Percentiles rank a stretch among this genome's conserved stretches.
phyloP scores from a whole-genome alignment of 2,113 vertebrate genomes.

The Pelvicachromis taeniatus region DNA sequence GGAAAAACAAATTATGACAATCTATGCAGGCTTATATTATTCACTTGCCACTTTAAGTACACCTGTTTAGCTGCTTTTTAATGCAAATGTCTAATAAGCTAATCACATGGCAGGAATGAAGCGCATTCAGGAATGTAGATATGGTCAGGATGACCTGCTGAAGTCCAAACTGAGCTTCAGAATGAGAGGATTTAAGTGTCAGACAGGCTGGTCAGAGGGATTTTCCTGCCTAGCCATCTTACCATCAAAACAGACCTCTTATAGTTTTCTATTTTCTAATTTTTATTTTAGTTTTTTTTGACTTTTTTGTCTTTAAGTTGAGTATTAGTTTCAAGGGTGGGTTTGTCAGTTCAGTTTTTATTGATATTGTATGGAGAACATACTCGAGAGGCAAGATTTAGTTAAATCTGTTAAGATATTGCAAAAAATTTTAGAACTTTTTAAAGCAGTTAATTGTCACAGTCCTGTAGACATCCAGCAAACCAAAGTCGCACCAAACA shows the following conservation, averaged over 20 bases:
- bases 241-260: neutral
- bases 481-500: neutral
- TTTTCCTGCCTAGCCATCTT: neutral
- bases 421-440: neutral
- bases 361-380: neutral
- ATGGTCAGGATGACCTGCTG: neutral
- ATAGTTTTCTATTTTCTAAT: neutral
- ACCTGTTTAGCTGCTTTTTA: neutral
- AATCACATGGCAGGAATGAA: neutral
- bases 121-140: neutral
- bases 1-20: neutral
- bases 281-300: neutral
- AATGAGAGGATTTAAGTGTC: neutral
- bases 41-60: neutral
- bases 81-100: neutral
- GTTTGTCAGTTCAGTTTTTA: neutral
- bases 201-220: neutral
- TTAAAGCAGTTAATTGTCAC: neutral
- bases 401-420: neutral
- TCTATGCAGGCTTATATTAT: neutral
- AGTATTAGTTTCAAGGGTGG: neutral
- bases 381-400: neutral
- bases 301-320: neutral
- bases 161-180: neutral
- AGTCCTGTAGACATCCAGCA: neutral